phyloP scores from a whole-genome alignment of 2,888 invertebrate species.

The Microplitis manilae region DNA sequence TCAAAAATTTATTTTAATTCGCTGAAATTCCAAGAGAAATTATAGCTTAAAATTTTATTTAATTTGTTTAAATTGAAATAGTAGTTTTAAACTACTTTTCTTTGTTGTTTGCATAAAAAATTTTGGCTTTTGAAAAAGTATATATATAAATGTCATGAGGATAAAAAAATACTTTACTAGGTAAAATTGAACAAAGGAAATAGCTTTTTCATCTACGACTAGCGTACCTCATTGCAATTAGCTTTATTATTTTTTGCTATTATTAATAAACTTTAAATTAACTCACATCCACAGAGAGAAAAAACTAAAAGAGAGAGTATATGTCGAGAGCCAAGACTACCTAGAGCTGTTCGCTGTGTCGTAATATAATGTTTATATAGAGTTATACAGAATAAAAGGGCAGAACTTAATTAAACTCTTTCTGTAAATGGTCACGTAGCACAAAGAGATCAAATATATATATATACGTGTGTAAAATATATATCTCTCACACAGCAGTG shows the following conservation, averaged over 20 bases:
- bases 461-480: neutral
- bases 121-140: no score
- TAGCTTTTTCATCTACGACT: neutral
- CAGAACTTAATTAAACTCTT: conserved; percentile 51
- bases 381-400: conserved; percentile 17
- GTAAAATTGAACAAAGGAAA: conserved; percentile 17
- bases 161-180: neutral
- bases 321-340: neutral
- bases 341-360: neutral
- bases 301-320: neutral
- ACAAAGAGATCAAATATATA: conserved; percentile 40
- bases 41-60: no score
- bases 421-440: conserved; percentile 52
- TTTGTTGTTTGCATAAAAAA: no score
- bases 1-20: neutral
- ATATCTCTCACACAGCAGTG: conserved; percentile 7
- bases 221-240: neutral
- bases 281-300: neutral
- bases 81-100: no score
- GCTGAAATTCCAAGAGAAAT: neutral
- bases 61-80: no score
- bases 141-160: neutral
- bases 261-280: conserved; percentile 6
- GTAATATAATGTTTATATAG: conserved; percentile 15
- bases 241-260: neutral